phyloP scores from a whole-genome alignment of 2,888 invertebrate species.

The Escarpia spicata region DNA sequence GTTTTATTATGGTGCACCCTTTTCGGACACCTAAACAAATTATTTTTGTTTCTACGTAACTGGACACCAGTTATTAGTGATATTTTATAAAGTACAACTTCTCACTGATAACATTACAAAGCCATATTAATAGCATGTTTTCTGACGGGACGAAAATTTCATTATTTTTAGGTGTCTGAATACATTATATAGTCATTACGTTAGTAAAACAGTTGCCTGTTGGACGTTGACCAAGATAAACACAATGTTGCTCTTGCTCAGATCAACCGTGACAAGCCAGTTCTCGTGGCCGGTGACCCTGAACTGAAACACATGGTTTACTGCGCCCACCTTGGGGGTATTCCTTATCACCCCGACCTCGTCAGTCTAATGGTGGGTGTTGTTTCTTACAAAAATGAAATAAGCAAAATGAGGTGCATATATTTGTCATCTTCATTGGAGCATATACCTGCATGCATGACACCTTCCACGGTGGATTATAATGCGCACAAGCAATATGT shows the following conservation, averaged over 20 bases:
- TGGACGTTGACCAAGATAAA: neutral
- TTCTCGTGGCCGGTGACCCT: slow-evolving; percentile 87
- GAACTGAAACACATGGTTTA: slow-evolving; percentile 77
- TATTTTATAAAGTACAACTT: no score
- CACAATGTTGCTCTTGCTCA: slow-evolving; percentile 28
- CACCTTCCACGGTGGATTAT: no score
- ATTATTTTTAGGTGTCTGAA: no score
- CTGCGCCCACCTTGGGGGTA: slow-evolving; percentile 78
- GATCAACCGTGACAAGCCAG: slow-evolving; percentile 69
- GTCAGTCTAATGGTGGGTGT: slow-evolving; percentile 69
- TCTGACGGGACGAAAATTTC: no score
- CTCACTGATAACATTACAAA: no score
- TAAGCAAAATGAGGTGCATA: neutral
- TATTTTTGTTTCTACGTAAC: no score
- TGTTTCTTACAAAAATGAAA: neutral
- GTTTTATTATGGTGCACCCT: no score
- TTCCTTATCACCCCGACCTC: slow-evolving; percentile 82
- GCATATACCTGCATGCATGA: neutral
- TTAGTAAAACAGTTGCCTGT: neutral
- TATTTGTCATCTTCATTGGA: neutral
- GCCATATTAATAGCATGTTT: no score
- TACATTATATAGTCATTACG: no score
- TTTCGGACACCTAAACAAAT: no score
- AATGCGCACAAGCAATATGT: no score
- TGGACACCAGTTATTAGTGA: no score